Evolutionary conservation across 2,888 invertebrate genomes (phyloP), one percentile per base, ranked within the genome.

Genomic region (Dicycla oo): DNA sequence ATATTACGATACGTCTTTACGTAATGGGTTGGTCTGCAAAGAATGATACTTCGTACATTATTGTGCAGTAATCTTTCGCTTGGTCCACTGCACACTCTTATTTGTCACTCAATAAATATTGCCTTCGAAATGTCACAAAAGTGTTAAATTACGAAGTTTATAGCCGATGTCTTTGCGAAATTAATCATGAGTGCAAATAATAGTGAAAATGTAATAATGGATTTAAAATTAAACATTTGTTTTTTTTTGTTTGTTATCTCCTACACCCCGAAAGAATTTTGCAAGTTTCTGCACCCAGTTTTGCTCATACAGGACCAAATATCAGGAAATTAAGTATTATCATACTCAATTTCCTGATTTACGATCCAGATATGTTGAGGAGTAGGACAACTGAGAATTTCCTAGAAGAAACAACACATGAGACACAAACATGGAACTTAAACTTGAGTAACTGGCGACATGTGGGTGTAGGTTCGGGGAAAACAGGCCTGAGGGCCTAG

Each of bases 1-100:
- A 58, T 81, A 71, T 70, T 63, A 71, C 77, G 66, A 45, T 67
- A 60, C 40, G 6, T 34, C 45, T 49, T 75, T 76, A 79, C 63
- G 63, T 77, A 71, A 79, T 66, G 49, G 53, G 18, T n/a, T 70
- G 40, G 51, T 63, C 57, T 51, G 70, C 76, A 66, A 63, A 69
- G 62, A 81, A 71, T 62, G 34, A 62, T 40, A 40, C 13, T 75
- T 11, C 18, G 54, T 60, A 47, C 13, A 75, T 62, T 75, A 64
- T 75, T 80, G 53, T 58, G 45, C 13, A 5, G 45, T 80, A 65
- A 70, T 70, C 78, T 78, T 76, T 71, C 15, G 26, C 43, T 49
- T 15, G 65, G 65, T 63, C 56, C 47, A 75, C 34, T 62, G 77
- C 56, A 54, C 49, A 26, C 2, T 30, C 4, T 4, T 2, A 30